phyloP scores from a whole-genome alignment of 2,113 vertebrate species.

The Ctenodactylus gundi region DNA sequence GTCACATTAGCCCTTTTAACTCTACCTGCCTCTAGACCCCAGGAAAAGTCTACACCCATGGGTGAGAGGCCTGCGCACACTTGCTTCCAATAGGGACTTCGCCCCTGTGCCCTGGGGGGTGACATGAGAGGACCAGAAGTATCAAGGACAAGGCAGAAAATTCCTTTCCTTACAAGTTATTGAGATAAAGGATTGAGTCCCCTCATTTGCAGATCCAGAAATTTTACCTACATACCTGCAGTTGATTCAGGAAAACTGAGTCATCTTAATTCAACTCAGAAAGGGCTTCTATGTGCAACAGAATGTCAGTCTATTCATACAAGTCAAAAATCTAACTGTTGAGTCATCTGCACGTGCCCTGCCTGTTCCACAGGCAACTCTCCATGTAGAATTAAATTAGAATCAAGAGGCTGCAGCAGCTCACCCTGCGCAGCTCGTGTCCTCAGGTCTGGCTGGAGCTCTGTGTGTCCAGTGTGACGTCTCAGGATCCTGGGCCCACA shows the following conservation, averaged over 20 bases:
- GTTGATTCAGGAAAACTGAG: neutral
- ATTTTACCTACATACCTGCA: neutral
- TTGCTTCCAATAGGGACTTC: no score
- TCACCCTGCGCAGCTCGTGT: neutral
- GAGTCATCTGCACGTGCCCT: accelerated
- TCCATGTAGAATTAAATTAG: neutral
- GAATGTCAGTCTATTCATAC: neutral
- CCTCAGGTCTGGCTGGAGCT: neutral
- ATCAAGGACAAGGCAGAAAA: neutral
- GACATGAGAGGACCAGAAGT: neutral
- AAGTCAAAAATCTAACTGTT: neutral
- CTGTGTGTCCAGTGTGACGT: neutral
- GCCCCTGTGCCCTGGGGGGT: neutral
- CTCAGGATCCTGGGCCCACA: neutral
- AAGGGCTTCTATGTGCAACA: neutral
- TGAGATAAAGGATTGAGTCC: neutral
- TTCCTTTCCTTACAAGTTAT: neutral
- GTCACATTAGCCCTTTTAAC: accelerated
- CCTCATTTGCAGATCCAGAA: neutral
- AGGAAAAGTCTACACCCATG: no score
- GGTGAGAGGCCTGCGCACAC: no score
- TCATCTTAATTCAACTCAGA: neutral
- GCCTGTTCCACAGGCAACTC: neutral
- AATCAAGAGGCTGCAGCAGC: neutral
- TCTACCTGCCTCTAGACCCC: no score